Conservation (phyloP, 2,888 invertebrate species). For the Zonitis immaculata region DNA sequence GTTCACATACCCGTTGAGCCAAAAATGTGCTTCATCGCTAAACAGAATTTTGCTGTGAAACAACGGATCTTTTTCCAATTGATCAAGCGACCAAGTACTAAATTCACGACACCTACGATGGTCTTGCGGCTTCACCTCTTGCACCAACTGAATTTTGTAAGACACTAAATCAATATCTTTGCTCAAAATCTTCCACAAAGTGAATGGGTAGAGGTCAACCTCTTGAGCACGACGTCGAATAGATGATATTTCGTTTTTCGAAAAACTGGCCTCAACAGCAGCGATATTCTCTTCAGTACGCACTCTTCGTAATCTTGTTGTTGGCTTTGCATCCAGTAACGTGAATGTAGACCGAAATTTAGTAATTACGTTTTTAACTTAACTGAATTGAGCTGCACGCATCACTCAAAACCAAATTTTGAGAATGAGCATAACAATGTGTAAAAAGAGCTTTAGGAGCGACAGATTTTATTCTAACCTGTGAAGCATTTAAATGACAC, state of each 20-base stretch:
- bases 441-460: no score
- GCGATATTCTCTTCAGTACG: conserved; percentile 13
- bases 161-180: conserved; percentile 8
- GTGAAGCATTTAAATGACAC: no score
- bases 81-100: conserved; percentile 7
- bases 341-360: no score
- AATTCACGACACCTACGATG: conserved; percentile 9
- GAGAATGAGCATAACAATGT: no score
- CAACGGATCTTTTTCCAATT: conserved; percentile 4
- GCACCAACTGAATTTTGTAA: conserved; percentile 15
- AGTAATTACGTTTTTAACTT: no score
- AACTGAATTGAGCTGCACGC: no score
- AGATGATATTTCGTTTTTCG: conserved; percentile 10
- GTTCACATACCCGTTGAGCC: conserved; percentile 11
- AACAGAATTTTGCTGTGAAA: conserved; percentile 13
- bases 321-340: not conserved
- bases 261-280: conserved; percentile 11
- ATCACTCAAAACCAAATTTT: no score
- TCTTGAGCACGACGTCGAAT: conserved; percentile 15
- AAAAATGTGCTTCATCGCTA: conserved; percentile 16
- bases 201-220: conserved; percentile 6
- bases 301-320: not conserved
- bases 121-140: conserved; percentile 18
- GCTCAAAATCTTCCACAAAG: conserved; percentile 13
- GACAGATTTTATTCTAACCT: no score